Base-by-base conservation (phyloP, 2,797 vertebrate species). In the Ceryle rudis region DNA sequence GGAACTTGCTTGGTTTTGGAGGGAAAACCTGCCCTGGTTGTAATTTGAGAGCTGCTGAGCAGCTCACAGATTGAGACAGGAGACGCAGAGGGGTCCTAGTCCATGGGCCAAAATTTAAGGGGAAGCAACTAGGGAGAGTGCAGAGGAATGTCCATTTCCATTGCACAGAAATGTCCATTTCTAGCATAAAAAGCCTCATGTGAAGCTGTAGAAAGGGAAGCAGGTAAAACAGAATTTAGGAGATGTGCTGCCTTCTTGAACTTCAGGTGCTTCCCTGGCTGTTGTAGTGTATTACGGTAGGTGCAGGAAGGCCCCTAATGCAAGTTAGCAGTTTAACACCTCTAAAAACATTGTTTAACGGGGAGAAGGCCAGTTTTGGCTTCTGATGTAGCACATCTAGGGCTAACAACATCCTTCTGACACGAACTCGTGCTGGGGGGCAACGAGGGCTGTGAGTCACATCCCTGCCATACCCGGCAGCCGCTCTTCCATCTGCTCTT, bases 381-480 rank as follows among this genome's bases (percentile, higher is more conserved):
- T 75, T 54, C 52, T 0, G 29, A 25, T 39, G n/a, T 57, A 57
- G 61, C 3, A 1, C 4, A 5, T 15, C 10, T 28, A 2, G 44
- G 70, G 73, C 49, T 92, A 31, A 35, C 10, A 3, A 18, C 20
- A 7, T 60, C 2, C 1, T 85, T 73, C 46, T 84, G 90, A 28
- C 51, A 25, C 46, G 26, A 25, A 21, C 39, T 77, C 0, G 0
- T 74, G 83, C 71, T 62, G 67, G 31, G 66, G 88, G 72, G 47
- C 62, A 9, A 4, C 0, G 0, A 80, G 72, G 39, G 6, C 77
- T 39, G 9, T 5, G 72, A 81, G 49, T 89, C 70, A 75, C 46
- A 52, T 65, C 62, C 41, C 54, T 4, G 1, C 49, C 0, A 0
- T 26, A 29, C 5, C 41, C 5, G 0, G 5, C 49, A 58, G 26